Evolutionary conservation across 1,140 invertebrate species (phyloP).

Genomic region (Lepidurus apus): DNA sequence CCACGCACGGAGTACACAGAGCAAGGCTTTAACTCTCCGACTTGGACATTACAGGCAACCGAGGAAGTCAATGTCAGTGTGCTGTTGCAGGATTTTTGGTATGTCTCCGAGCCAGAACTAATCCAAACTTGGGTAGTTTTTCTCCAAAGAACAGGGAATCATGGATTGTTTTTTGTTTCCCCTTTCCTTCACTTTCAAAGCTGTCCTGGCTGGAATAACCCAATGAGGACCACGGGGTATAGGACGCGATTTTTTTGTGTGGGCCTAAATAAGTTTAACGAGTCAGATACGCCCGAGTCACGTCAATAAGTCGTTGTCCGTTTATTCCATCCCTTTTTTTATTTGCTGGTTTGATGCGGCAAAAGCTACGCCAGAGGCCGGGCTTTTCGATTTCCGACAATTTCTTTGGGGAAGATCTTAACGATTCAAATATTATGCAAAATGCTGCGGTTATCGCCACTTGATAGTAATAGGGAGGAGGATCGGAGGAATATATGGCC

Average conservation of each 20-base stretch:
- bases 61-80: background rate
- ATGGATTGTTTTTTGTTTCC: background rate
- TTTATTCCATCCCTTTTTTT: background rate
- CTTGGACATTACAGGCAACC: background rate
- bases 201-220: background rate
- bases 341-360: background rate
- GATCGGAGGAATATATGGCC: background rate
- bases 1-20: background rate
- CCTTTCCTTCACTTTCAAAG: background rate
- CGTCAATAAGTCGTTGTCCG: slow-evolving; percentile 19
- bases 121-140: background rate
- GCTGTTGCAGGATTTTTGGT: background rate
- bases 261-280: slow-evolving; percentile 9
- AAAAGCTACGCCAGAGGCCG: background rate
- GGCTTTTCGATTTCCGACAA: background rate
- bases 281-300: background rate
- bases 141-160: background rate
- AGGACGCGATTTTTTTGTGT: background rate
- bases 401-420: background rate
- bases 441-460: slow-evolving; percentile 5
- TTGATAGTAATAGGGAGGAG: background rate
- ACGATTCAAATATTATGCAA: background rate
- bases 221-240: background rate
- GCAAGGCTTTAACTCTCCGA: background rate
- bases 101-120: background rate